Evolutionary conservation across 2,888 invertebrate genomes (phyloP), one percentile per base, ranked within the genome.

Genomic region (Lepidocyrtinus sp.): DNA sequence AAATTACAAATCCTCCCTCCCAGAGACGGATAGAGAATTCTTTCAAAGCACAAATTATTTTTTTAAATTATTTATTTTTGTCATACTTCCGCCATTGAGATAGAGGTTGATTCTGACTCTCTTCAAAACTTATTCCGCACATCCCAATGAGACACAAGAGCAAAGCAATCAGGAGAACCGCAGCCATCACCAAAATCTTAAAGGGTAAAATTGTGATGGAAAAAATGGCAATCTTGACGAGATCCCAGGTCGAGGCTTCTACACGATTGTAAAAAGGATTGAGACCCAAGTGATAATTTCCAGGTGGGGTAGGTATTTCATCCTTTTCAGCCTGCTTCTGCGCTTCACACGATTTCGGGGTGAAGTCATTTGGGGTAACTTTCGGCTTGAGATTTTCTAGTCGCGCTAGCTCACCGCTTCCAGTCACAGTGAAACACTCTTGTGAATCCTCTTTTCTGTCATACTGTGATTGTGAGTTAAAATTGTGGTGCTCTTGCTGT

Each of bases 291-390:
- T 95, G 93, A 92, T 94, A 96, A 81, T 94, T 93, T 50, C 97
- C 96, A 89, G 98, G 97, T 1, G 97, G 97, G 22, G 63, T 93
- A 1, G 96, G 95, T 2, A 97, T 97, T 84, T 94, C 94, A 75
- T 90, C 89, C 68, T 94, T 90, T 82, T 92, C 90, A 81, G 94
- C 95, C 85, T 94, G 93, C 84, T 91, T 90, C 71, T 97, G 97
- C 88, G 92, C 92, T 87, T 94, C 91, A 87, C 91, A 92, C 85
- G 97, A 91, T 87, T 92, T n/a, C n/a, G n/a, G n/a, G 92, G 88
- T 95, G 93, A 90, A 96, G 96, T 81, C 97, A 96, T 77, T 94
- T 94, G 69, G 91, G 91, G 85, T 93, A 90, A 91, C 95, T 96
- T 88, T 96, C 91, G 89, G 92, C 90, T 85, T 93, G 91, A n/a